A percentile compares a stretch with the other conserved stretches of the same genome.
phyloP scores from a whole-genome alignment of 2,797 vertebrate genomes.

The Graptemys geographica region DNA sequence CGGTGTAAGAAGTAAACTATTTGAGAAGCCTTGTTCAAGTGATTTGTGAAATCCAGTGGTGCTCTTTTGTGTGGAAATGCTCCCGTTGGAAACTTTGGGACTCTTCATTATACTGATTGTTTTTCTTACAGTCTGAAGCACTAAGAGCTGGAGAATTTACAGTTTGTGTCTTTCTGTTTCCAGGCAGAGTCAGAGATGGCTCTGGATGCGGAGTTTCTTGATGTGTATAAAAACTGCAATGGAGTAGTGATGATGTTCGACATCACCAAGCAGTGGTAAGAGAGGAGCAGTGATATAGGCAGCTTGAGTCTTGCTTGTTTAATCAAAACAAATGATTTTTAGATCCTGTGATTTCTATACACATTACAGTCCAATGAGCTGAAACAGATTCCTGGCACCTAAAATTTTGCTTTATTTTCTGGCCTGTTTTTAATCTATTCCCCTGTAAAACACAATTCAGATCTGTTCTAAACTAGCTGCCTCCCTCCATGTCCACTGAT shows the following conservation, averaged over 20 bases:
- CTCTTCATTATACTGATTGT: not conserved
- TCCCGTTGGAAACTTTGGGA: not conserved
- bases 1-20: not conserved
- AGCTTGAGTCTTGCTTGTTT: accelerated
- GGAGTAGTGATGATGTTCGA: slow-evolving; percentile 99
- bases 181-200: slow-evolving; percentile 94
- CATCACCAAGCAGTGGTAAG: slow-evolving; percentile 99
- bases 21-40: not conserved
- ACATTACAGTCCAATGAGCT: not conserved
- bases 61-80: not conserved
- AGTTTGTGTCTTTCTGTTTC: not conserved
- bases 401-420: slow-evolving; percentile 34
- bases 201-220: slow-evolving; percentile 97
- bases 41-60: accelerated
- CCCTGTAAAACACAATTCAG: not conserved
- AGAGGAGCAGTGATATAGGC: not conserved
- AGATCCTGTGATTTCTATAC: not conserved
- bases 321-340: not conserved
- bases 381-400: slow-evolving; percentile 22
- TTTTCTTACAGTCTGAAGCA: not conserved
- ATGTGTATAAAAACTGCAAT: slow-evolving; percentile 98
- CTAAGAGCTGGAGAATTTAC: not conserved
- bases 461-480: not conserved
- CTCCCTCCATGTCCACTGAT: not conserved
- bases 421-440: not conserved